Evolutionary conservation across 1,140 invertebrate species (phyloP).

Genomic region (Drosophila bifasciata): DNA sequence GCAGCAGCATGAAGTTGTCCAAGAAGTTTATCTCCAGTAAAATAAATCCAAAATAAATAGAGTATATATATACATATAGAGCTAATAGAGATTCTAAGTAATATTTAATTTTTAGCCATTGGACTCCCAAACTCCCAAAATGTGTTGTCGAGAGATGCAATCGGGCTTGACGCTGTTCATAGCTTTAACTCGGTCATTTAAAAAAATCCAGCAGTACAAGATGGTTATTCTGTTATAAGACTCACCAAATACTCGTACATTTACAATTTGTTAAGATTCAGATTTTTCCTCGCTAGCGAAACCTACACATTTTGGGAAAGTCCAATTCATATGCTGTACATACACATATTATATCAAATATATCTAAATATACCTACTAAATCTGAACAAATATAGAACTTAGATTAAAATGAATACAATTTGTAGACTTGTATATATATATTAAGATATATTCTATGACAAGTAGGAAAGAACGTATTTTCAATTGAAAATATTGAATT

Average conservation of each 20-base stretch:
- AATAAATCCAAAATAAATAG: constrained; percentile 4
- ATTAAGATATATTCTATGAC: constrained; percentile 12
- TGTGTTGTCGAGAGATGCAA: constrained; percentile 12
- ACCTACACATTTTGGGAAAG: constrained; percentile 24
- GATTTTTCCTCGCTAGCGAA: background rate
- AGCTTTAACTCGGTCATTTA: constrained; percentile 14
- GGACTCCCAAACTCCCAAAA: constrained; percentile 11
- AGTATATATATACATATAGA: background rate
- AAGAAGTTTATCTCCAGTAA: constrained; percentile 78
- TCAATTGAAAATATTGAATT: constrained; percentile 33
- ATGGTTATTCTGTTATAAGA: background rate
- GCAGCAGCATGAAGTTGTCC: constrained; percentile 71
- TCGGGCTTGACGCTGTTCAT: constrained; percentile 1
- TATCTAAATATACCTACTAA: constrained; percentile 17
- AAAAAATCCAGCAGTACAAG: constrained; percentile 1
- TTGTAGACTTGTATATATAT: constrained; percentile 24
- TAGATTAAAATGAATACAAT: constrained; percentile 9
- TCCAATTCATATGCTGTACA: constrained; percentile 23
- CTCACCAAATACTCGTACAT: background rate
- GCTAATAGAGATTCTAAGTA: constrained; percentile 13
- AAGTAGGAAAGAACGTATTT: constrained; percentile 22
- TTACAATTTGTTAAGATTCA: background rate
- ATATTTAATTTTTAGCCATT: constrained; percentile 55
- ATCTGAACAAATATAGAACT: constrained; percentile 12
- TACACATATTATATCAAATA: constrained; percentile 28